Conservation (phyloP, 2,113 vertebrate genomes). For the Ancistrus triradiatus region DNA sequence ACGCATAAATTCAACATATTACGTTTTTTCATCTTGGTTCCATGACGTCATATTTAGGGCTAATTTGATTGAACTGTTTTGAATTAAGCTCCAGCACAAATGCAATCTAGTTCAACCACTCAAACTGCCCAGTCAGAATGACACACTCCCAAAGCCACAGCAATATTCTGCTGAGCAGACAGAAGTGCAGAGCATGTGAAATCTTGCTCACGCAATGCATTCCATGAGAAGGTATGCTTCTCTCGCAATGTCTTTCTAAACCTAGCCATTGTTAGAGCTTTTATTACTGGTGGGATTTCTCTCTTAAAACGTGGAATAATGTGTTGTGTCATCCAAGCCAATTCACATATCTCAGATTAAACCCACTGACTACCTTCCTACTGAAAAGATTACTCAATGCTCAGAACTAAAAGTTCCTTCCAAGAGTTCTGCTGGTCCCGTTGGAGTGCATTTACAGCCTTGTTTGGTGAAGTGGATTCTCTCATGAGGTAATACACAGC, state of each 20-base stretch:
- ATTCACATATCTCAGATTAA: constrained; percentile 20
- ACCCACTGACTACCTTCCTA: constrained; percentile 11
- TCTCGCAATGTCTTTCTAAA: background rate
- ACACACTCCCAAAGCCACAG: constrained; percentile 20
- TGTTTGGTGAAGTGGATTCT: constrained; percentile 41
- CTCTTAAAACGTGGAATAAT: background rate
- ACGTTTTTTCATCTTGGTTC: constrained; percentile 33
- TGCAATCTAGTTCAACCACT: constrained; percentile 1
- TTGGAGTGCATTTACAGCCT: constrained; percentile 34
- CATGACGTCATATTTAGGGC: constrained; percentile 44
- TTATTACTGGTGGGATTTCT: constrained; percentile 28
- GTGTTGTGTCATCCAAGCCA: background rate
- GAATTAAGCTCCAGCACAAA: constrained; percentile 21
- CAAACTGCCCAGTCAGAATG: constrained; percentile 21
- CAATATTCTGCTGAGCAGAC: constrained; percentile 22
- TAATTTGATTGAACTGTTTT: constrained; percentile 37
- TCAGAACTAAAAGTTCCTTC: constrained; percentile 6
- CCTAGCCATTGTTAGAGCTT: constrained; percentile 4
- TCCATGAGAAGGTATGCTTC: background rate
- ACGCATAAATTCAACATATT: constrained; percentile 34
- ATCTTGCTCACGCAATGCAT: constrained; percentile 5
- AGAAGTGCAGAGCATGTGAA: constrained; percentile 2
- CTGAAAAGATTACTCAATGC: constrained; percentile 14
- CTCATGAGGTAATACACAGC: constrained; percentile 39
- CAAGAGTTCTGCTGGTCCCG: constrained; percentile 23